Conservation (phyloP, 2,797 vertebrate species). For the Lateolabrax maculatus region DNA sequence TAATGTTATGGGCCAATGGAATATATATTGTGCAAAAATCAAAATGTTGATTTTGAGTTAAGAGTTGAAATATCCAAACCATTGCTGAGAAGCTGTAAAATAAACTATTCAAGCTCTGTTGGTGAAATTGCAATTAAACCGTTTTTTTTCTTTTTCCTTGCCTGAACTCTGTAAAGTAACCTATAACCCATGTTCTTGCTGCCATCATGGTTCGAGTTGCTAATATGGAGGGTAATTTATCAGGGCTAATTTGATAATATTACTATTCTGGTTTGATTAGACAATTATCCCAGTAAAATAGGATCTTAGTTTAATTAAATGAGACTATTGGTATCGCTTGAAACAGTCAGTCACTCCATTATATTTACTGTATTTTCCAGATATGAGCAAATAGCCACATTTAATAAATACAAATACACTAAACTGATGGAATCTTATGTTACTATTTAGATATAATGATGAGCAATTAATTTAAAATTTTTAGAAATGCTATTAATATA, state of each 20-base stretch:
- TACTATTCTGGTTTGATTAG: neutral
- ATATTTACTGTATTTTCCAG: neutral
- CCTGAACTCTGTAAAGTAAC: neutral
- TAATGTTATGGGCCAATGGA: neutral
- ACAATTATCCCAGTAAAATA: neutral
- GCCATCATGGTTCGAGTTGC: neutral
- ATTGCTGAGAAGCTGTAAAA: neutral
- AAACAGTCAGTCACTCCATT: neutral
- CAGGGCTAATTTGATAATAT: slow-evolving; percentile 19
- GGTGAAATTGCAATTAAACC: neutral
- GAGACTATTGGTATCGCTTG: neutral
- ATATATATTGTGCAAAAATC: too few species aligned
- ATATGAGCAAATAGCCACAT: neutral
- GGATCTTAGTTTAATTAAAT: neutral
- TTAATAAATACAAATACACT: neutral
- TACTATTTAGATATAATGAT: neutral
- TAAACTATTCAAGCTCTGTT: neutral
- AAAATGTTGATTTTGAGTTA: neutral
- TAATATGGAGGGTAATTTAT: slow-evolving; percentile 1
- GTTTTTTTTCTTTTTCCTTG: too few species aligned
- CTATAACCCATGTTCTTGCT: neutral
- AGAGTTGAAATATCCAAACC: neutral
- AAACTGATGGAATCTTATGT: neutral
- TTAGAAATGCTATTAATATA: neutral
- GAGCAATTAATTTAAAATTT: neutral